Conservation (phyloP, 2,888 invertebrate species). For the Noctua comes region DNA sequence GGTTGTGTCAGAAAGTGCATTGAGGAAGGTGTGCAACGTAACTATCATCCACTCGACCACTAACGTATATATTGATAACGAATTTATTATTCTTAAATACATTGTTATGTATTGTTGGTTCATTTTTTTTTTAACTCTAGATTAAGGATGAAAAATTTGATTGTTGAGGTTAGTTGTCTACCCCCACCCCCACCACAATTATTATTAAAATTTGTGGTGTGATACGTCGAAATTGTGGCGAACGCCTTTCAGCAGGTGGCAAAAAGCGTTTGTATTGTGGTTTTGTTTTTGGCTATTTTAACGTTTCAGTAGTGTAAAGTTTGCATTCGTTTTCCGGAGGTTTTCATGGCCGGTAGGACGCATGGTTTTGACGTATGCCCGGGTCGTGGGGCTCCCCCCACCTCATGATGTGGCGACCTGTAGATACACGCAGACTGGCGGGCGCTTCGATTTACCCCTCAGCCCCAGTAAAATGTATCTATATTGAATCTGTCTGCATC, state of each 20-base stretch:
- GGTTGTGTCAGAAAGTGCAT: conserved; percentile 59
- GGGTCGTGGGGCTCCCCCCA: conserved; percentile 9
- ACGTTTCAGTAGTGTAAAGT: conserved; percentile 25
- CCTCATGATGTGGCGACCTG: conserved; percentile 46
- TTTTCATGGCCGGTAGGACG: conserved; percentile 14
- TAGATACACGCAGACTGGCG: conserved; percentile 37
- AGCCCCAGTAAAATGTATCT: conserved; percentile 25
- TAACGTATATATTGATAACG: conserved; percentile 34
- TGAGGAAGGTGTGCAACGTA: conserved; percentile 16
- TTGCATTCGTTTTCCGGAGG: conserved; percentile 14
- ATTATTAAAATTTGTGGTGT: conserved; percentile 25
- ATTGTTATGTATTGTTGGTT: not conserved
- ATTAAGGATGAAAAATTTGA: conserved; percentile 10
- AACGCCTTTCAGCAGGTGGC: conserved; percentile 29
- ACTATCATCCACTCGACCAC: conserved; percentile 28
- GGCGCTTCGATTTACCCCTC: conserved; percentile 37
- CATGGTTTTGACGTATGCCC: conserved; percentile 20
- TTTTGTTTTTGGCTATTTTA: conserved; percentile 45
- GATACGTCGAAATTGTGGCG: conserved; percentile 30
- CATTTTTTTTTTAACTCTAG: not conserved
- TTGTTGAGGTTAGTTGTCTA: conserved; percentile 25
- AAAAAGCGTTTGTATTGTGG: conserved; percentile 41
- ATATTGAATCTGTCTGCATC: conserved; percentile 45
- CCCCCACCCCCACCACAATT: not conserved
- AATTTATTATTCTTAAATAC: conserved; percentile 5